These are phyloP conservation scores for Corythucha ciliata DNA, from an alignment of 2,888 invertebrate species.

Conservation along the genomic window DNA sequence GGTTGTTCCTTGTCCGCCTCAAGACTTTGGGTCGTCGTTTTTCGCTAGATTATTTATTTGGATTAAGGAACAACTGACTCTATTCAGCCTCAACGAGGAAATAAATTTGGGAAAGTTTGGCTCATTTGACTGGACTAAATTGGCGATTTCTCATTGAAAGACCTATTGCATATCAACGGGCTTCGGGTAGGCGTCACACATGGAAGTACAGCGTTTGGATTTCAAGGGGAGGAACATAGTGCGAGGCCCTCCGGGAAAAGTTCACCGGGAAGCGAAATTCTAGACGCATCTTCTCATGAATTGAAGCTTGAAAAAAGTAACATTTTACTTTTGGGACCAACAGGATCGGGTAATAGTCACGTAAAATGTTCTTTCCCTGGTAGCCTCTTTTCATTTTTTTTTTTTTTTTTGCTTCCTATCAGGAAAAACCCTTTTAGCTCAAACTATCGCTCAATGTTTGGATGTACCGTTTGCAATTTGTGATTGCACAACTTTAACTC, in stretches of 20 bases:
- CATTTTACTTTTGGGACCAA: conserved; percentile 90
- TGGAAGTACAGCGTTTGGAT: conserved; percentile 40
- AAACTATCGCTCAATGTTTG: conserved; percentile 92
- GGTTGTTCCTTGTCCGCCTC: no score
- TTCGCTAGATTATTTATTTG: no score
- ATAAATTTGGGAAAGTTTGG: no score
- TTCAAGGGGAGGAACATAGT: conserved; percentile 36
- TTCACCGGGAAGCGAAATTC: conserved; percentile 56
- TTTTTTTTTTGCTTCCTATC: conserved; percentile 22
- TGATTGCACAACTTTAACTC: conserved; percentile 92
- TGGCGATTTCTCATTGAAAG: conserved; percentile 46
- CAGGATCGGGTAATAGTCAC: conserved; percentile 69
- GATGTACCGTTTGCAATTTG: conserved; percentile 99
- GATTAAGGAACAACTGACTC: background rate
- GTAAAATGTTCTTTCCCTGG: background rate
- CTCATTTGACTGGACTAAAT: conserved; percentile 3
- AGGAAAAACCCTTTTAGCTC: conserved; percentile 94
- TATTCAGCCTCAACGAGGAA: no score
- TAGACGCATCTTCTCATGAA: conserved; percentile 73
- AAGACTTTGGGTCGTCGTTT: no score
- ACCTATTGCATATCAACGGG: conserved; percentile 76
- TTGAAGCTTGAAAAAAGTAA: conserved; percentile 90
- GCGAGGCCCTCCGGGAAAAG: conserved; percentile 21
- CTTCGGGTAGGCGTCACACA: conserved; percentile 48
- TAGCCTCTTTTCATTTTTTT: background rate